Conservation (phyloP, 2,888 invertebrate genomes). For the Oscheius sp. region DNA sequence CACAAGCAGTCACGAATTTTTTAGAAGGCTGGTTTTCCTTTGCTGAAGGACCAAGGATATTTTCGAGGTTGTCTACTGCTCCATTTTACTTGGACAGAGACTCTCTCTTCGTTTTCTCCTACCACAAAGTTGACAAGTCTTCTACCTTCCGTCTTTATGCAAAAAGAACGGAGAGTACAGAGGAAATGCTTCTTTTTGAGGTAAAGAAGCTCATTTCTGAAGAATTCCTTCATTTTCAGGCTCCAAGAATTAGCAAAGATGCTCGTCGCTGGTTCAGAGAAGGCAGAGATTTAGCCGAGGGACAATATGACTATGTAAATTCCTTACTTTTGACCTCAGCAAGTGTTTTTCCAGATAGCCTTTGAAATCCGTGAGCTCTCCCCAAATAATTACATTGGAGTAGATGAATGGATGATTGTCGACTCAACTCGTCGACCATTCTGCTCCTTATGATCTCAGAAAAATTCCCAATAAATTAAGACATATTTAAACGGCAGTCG, state of each 20-base stretch:
- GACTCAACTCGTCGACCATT: slow-evolving; percentile 58
- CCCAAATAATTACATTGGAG: slow-evolving; percentile 61
- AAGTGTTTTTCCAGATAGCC: slow-evolving; percentile 53
- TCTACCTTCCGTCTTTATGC: slow-evolving; percentile 52
- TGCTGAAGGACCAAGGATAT: slow-evolving; percentile 57
- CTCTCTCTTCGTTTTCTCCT: slow-evolving; percentile 67
- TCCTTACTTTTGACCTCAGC: neutral
- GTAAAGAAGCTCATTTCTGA: neutral
- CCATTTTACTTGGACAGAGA: slow-evolving; percentile 60
- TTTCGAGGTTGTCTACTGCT: slow-evolving; percentile 57
- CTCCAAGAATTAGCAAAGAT: slow-evolving; percentile 49
- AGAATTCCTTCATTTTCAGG: slow-evolving; percentile 27
- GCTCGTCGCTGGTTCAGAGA: slow-evolving; percentile 68
- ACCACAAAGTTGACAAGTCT: slow-evolving; percentile 63
- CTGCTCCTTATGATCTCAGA: slow-evolving; percentile 43
- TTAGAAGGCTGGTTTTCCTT: slow-evolving; percentile 66
- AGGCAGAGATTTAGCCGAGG: slow-evolving; percentile 53
- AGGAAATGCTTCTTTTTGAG: slow-evolving; percentile 56
- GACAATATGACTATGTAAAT: slow-evolving; percentile 65
- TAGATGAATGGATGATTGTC: slow-evolving; percentile 67
- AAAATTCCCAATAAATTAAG: slow-evolving; percentile 7
- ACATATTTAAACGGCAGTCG: neutral
- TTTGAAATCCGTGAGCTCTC: slow-evolving; percentile 64
- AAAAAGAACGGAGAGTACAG: slow-evolving; percentile 45
- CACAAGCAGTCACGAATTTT: neutral